Evolutionary conservation across 2,888 invertebrate genomes (phyloP).

Genomic region (Chorisops tibialis): DNA sequence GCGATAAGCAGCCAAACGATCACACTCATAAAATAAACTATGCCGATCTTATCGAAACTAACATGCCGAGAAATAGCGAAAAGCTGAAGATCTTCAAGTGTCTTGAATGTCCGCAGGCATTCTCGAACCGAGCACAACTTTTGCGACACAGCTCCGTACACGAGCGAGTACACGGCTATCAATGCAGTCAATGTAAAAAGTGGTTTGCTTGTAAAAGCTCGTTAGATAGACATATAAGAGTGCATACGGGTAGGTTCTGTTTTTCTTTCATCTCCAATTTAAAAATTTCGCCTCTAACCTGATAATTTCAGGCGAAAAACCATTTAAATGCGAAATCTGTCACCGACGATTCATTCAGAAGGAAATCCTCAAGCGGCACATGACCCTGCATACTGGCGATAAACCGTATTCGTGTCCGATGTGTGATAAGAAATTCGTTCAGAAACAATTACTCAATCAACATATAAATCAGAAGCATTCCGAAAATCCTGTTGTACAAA

Average conservation of each 20-base stretch:
- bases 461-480: constrained; percentile 61
- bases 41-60: neutral
- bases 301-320: constrained; percentile 43
- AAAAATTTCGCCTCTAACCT: neutral
- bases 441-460: constrained; percentile 63
- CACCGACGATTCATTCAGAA: constrained; percentile 69
- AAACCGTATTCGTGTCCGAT: constrained; percentile 65
- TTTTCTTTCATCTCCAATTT: neutral
- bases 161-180: constrained; percentile 57
- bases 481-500: constrained; percentile 56
- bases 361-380: constrained; percentile 64
- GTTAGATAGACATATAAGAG: constrained; percentile 65
- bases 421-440: constrained; percentile 69
- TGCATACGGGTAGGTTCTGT: constrained; percentile 59
- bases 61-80: constrained; percentile 36
- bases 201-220: constrained; percentile 66
- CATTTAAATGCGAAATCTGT: constrained; percentile 58
- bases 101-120: constrained; percentile 61
- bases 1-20: constrained; percentile 1
- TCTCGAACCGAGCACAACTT: constrained; percentile 59
- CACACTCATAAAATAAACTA: constrained; percentile 5
- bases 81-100: constrained; percentile 60
- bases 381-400: constrained; percentile 58
- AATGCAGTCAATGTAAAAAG: constrained; percentile 61
- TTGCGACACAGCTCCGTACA: constrained; percentile 63